Evolutionary conservation across 2,888 invertebrate species (phyloP).

Genomic region (Drosophila subsilvestris): DNA sequence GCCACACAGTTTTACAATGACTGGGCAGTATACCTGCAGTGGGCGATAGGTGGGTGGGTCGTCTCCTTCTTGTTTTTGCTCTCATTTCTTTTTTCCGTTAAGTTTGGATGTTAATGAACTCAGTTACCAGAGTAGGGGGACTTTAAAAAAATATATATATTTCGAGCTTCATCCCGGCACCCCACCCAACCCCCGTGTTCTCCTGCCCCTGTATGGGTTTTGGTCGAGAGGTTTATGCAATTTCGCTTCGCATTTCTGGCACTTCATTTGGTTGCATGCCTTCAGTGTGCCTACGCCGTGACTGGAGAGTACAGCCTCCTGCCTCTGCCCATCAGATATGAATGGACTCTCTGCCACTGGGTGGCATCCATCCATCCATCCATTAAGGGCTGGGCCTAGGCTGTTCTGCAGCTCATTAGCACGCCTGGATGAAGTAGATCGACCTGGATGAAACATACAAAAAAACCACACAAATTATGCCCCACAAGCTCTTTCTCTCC

Average conservation of each 20-base stretch:
- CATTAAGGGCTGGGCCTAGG: not conserved
- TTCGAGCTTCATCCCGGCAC: constrained; percentile 12
- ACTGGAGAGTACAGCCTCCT: not conserved
- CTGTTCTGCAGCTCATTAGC: constrained; percentile 66
- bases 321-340: constrained; percentile 42
- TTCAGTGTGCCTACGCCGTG: constrained; percentile 28
- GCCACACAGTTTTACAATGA: constrained; percentile 64
- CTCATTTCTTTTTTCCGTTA: constrained; percentile 35
- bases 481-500: constrained; percentile 40
- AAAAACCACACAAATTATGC: not conserved
- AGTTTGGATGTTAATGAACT: constrained; percentile 73
- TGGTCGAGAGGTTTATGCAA: constrained; percentile 73
- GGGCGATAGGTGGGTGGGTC: constrained; percentile 5
- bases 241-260: constrained; percentile 80
- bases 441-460: constrained; percentile 42
- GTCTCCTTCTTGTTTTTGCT: constrained; percentile 6
- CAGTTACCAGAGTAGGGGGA: constrained; percentile 47
- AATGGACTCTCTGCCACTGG: constrained; percentile 27
- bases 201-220: constrained; percentile 18
- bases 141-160: constrained; percentile 49
- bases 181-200: not conserved
- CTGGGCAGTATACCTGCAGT: constrained; percentile 60
- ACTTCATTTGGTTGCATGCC: constrained; percentile 72
- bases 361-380: constrained; percentile 31
- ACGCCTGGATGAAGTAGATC: constrained; percentile 64